These are phyloP conservation scores for Littorina saxatilis DNA, from an alignment of 1,140 invertebrate species.

Conservation along the genomic window DNA sequence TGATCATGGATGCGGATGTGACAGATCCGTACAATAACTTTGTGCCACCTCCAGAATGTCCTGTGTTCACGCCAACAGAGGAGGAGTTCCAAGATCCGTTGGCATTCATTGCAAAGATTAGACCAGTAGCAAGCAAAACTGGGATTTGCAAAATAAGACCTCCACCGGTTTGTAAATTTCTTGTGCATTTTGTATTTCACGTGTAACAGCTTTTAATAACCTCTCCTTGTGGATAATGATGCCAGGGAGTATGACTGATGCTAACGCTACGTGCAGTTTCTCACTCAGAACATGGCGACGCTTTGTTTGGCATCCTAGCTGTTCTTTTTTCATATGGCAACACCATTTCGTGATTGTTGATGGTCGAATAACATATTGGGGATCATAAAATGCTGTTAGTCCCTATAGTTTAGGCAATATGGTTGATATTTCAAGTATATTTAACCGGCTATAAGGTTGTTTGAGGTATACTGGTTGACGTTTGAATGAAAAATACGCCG, in stretches of 20 bases:
- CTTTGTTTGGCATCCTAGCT: slow-evolving; percentile 56
- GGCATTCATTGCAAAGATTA: slow-evolving; percentile 92
- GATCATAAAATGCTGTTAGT: not conserved
- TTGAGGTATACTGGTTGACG: too few relatives aligned
- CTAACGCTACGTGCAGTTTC: slow-evolving; percentile 58
- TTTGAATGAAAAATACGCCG: too few relatives aligned
- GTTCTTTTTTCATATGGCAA: slow-evolving; percentile 32
- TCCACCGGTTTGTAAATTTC: slow-evolving; percentile 79
- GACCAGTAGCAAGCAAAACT: slow-evolving; percentile 87
- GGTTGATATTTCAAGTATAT: too few relatives aligned
- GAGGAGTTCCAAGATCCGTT: slow-evolving; percentile 95
- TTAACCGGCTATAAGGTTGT: too few relatives aligned
- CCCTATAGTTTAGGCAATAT: not conserved
- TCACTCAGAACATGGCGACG: slow-evolving; percentile 71
- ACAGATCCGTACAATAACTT: slow-evolving; percentile 69
- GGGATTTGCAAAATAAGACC: slow-evolving; percentile 94
- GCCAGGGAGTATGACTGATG: too few relatives aligned
- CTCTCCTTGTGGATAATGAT: too few relatives aligned
- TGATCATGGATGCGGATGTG: slow-evolving; percentile 32
- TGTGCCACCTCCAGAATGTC: slow-evolving; percentile 83
- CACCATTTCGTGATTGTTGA: slow-evolving; percentile 4
- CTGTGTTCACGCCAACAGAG: slow-evolving; percentile 89
- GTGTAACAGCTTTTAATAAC: too few relatives aligned
- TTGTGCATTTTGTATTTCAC: not conserved
- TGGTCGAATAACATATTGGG: not conserved